phyloP scores from a whole-genome alignment of 2,888 invertebrate species.

The Diarsia mendica region DNA sequence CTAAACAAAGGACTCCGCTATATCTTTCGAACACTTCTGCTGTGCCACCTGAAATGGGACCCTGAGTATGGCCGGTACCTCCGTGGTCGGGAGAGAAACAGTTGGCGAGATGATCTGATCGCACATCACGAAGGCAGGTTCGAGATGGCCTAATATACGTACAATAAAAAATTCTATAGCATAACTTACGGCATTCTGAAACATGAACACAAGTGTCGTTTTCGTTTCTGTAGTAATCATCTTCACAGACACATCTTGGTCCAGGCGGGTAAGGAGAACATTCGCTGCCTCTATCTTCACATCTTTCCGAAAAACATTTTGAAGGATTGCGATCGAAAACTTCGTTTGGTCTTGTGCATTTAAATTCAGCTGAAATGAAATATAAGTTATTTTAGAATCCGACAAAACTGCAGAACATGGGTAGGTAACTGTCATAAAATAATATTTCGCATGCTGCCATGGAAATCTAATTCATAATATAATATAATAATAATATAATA shows the following conservation, averaged over 20 bases:
- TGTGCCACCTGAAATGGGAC: not conserved
- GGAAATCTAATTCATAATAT: too few relatives aligned
- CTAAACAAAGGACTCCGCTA: not conserved
- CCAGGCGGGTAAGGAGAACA: conserved; percentile 49
- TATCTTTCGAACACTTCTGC: not conserved
- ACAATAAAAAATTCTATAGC: not conserved
- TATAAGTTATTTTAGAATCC: not conserved
- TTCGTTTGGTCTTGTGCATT: conserved; percentile 74
- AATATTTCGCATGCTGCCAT: not conserved
- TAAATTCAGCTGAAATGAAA: conserved; percentile 68
- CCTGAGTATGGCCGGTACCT: not conserved
- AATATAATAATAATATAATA: too few relatives aligned
- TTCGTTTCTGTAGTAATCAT: conserved; percentile 64
- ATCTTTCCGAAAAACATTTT: conserved; percentile 68
- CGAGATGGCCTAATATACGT: not conserved
- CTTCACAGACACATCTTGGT: conserved; percentile 66
- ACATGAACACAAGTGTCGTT: conserved; percentile 65
- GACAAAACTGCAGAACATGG: not conserved
- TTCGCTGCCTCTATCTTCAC: conserved; percentile 60
- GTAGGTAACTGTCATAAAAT: not conserved
- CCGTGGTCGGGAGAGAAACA: too few relatives aligned
- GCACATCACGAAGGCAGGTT: not conserved
- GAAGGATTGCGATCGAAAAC: conserved; percentile 68
- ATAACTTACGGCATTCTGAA: conserved; percentile 68
- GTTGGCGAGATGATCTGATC: not conserved